These are phyloP conservation scores for Acrobasis repandana DNA, from an alignment of 2,888 invertebrate species.

Conservation along the genomic window DNA sequence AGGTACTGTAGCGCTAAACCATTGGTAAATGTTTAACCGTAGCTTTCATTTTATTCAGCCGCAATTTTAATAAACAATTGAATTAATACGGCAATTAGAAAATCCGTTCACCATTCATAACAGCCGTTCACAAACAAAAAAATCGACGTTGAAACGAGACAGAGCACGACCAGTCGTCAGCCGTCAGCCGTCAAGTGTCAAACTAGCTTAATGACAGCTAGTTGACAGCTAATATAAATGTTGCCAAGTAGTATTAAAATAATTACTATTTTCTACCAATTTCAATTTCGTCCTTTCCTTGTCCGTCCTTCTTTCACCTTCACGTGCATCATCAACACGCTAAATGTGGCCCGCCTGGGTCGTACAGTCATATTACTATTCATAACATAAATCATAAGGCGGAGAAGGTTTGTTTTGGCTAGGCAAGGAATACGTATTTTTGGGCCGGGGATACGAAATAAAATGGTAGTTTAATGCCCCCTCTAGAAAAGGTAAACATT, in stretches of 20 bases:
- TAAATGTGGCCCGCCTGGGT: no score
- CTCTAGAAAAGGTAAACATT: no score
- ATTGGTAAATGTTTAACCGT: not conserved
- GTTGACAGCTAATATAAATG: not conserved
- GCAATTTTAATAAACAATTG: not conserved
- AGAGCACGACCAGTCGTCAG: no score
- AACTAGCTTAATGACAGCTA: not conserved
- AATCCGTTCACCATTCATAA: slow-evolving; percentile 14
- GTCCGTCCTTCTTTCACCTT: no score
- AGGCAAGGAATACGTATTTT: no score
- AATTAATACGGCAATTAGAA: slow-evolving; percentile 13
- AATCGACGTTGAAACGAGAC: not conserved
- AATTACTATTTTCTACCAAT: slow-evolving; percentile 9
- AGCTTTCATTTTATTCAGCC: slow-evolving; percentile 3
- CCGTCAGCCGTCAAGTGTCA: not conserved
- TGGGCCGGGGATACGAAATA: no score
- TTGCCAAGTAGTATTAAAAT: not conserved
- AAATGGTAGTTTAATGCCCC: no score
- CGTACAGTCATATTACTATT: no score
- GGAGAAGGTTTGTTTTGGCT: no score
- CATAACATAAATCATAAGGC: no score
- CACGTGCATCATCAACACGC: no score
- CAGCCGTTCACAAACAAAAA: slow-evolving; percentile 17
- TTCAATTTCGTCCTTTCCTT: no score
- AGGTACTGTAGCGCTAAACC: not conserved